Evolutionary conservation across 2,113 vertebrate species (phyloP).

Genomic region (Passerina amoena): DNA sequence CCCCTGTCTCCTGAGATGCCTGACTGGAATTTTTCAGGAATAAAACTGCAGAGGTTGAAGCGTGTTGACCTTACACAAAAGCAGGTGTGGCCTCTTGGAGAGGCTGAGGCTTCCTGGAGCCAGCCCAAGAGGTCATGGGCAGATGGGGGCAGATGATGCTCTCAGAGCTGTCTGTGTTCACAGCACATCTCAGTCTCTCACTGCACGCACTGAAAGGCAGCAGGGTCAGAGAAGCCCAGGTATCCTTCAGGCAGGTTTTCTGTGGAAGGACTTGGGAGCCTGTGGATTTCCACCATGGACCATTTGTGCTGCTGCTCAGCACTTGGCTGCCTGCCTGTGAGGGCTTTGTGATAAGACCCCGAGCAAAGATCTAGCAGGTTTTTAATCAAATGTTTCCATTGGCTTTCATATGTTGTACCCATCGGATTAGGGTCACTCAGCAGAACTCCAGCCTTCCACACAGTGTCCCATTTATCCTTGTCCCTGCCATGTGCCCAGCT

Average conservation of each 20-base stretch:
- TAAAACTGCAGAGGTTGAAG: not conserved
- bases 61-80: not conserved
- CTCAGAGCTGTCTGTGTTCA: not conserved
- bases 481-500: not conserved
- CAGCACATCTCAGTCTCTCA: not conserved
- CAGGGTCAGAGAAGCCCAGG: not conserved
- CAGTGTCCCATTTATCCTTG: not conserved
- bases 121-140: not conserved
- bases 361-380: not conserved
- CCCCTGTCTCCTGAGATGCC: not conserved
- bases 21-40: not conserved
- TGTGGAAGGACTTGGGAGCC: not conserved
- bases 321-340: not conserved
- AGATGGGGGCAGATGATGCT: not conserved
- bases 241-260: not conserved
- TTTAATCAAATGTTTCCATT: constrained; percentile 47
- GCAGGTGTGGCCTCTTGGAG: not conserved
- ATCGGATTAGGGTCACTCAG: constrained; percentile 23
- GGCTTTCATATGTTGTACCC: constrained; percentile 12
- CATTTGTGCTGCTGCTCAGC: not conserved
- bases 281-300: not conserved
- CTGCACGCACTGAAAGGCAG: not conserved
- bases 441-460: not conserved
- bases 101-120: not conserved
- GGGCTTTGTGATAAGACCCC: not conserved